Evolutionary conservation across 2,113 vertebrate species (phyloP).

Genomic region (Aspidoscelis tigris): DNA sequence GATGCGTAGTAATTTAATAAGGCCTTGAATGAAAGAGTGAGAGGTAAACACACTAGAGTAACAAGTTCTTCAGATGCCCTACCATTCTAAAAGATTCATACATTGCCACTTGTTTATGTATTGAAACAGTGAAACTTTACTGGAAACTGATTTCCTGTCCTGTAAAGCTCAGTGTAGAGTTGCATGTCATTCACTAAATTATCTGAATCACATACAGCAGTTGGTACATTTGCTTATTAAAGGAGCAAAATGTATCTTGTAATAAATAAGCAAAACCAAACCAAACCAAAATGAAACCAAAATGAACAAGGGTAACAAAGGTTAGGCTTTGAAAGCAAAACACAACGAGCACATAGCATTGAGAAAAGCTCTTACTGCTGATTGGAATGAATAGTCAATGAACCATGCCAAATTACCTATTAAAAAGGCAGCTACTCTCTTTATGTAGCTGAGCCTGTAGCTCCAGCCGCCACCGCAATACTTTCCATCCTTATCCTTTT

Average conservation of each 20-base stretch:
- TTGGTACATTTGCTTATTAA: not conserved
- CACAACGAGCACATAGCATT: not conserved
- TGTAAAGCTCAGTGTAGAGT: not conserved
- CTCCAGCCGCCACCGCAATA: slow-evolving; percentile 14
- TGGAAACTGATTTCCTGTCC: not conserved
- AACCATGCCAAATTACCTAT: slow-evolving; percentile 10
- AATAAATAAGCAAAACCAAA: not conserved
- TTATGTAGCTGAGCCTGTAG: not conserved
- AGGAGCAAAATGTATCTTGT: not conserved
- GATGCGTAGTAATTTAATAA: no score
- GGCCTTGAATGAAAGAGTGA: not conserved
- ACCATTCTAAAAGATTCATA: not conserved
- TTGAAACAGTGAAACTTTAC: no score
- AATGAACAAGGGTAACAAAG: accelerated
- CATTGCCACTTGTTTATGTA: not conserved
- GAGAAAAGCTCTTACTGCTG: slow-evolving; percentile 4
- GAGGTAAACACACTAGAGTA: not conserved
- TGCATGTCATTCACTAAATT: not conserved
- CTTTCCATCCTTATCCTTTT: slow-evolving; percentile 1
- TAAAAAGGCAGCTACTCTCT: not conserved
- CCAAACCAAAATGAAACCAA: not conserved
- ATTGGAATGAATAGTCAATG: not conserved
- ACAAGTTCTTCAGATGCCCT: not conserved
- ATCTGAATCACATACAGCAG: not conserved
- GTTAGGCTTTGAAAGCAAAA: not conserved